These are phyloP conservation scores for Hipposideros armiger DNA, from an alignment of 2,113 vertebrate genomes.

Conservation along the genomic window DNA sequence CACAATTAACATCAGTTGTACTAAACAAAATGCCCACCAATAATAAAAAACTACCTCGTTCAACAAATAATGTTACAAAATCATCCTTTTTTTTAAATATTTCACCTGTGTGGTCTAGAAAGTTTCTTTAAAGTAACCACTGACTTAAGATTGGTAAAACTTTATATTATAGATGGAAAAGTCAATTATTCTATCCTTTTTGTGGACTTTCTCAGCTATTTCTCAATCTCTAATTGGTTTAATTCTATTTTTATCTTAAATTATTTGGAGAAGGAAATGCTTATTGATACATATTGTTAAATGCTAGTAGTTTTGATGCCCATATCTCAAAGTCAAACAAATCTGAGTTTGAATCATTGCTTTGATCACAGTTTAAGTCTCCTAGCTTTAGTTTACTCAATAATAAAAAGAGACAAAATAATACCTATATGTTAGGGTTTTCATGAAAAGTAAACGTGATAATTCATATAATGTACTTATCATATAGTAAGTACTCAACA, in stretches of 20 bases:
- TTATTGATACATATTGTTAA: not conserved
- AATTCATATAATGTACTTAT: not conserved
- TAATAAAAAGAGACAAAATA: not conserved
- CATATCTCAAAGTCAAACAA: not conserved
- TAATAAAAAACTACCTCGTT: not conserved
- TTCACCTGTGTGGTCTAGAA: not conserved
- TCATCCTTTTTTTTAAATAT: not conserved
- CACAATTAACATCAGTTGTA: not conserved
- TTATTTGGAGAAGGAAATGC: not conserved
- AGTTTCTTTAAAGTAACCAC: not conserved
- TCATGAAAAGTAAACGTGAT: not conserved
- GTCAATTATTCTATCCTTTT: not conserved
- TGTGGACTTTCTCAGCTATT: not conserved
- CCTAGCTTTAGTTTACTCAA: not conserved
- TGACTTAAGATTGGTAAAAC: not conserved
- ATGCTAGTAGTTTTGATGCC: not conserved
- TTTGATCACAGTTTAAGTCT: not conserved
- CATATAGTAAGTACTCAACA: not conserved
- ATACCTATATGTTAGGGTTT: not conserved
- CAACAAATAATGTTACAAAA: not conserved
- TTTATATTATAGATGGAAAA: not conserved
- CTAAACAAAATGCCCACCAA: not conserved
- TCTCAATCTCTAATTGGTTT: not conserved
- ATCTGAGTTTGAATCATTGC: not conserved
- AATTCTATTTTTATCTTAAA: conserved; percentile 9